These are phyloP conservation scores for Lasioglossum leucozonium DNA, from an alignment of 2,888 invertebrate species.

Conservation along the genomic window DNA sequence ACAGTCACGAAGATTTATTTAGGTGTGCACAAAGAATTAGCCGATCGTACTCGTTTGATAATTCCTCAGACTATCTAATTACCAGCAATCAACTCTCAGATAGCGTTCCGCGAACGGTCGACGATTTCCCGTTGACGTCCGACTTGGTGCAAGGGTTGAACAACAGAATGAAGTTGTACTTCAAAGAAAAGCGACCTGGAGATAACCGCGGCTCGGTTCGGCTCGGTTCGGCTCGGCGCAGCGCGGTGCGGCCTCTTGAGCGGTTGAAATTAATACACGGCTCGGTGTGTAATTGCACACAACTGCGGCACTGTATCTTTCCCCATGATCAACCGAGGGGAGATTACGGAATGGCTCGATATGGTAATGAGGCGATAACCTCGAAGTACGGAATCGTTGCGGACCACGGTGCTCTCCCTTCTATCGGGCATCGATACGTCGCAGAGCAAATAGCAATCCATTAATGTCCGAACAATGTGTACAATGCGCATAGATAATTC, in stretches of 20 bases:
- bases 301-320: slow-evolving; percentile 32
- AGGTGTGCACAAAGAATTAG: neutral
- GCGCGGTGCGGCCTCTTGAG: neutral
- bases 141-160: neutral
- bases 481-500: slow-evolving; percentile 70
- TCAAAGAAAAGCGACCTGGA: neutral
- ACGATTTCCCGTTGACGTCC: slow-evolving; percentile 3
- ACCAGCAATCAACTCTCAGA: neutral
- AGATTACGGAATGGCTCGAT: slow-evolving; percentile 60
- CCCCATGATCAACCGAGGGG: slow-evolving; percentile 28
- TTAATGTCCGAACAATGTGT: slow-evolving; percentile 69
- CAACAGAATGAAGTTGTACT: neutral
- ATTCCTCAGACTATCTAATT: neutral
- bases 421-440: slow-evolving; percentile 59
- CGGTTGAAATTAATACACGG: slow-evolving; percentile 38
- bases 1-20: neutral
- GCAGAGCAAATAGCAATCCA: slow-evolving; percentile 64
- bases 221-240: neutral
- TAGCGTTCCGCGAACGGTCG: neutral
- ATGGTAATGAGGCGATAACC: slow-evolving; percentile 70
- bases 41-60: neutral
- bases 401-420: slow-evolving; percentile 22
- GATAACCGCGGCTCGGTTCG: neutral
- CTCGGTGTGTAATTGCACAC: slow-evolving; percentile 26
- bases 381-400: slow-evolving; percentile 47